These are phyloP conservation scores for Hypomesus transpacificus DNA, from an alignment of 2,113 vertebrate species.

Conservation along the genomic window DNA sequence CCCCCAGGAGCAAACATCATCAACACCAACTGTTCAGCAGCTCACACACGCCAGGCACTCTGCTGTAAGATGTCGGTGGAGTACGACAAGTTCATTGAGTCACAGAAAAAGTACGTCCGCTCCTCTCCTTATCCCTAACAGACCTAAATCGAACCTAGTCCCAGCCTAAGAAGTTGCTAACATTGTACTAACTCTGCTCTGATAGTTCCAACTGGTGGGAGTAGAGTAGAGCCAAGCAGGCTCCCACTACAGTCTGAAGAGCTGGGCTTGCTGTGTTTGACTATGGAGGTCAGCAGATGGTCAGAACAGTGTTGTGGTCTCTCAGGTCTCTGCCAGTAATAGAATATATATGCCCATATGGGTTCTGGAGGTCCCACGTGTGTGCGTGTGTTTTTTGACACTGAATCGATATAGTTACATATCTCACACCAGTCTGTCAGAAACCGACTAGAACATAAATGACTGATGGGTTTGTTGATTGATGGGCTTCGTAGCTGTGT, in stretches of 20 bases:
- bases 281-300: constrained; percentile 4
- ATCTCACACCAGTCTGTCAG: no score
- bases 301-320: background rate
- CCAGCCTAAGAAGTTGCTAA: no score
- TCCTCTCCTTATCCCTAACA: background rate
- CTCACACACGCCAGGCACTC: constrained; percentile 91
- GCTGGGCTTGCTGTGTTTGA: background rate
- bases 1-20: constrained; percentile 80
- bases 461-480: background rate
- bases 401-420: no score
- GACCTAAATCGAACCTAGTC: no score
- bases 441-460: background rate
- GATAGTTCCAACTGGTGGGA: no score
- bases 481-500: background rate
- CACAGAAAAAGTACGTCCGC: constrained; percentile 86
- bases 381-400: no score
- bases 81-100: constrained; percentile 96
- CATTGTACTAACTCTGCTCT: no score
- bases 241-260: background rate
- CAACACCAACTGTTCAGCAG: constrained; percentile 96
- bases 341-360: background rate
- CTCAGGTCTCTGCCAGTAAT: background rate
- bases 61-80: constrained; percentile 99
- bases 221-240: background rate
- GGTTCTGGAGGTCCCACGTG: no score